A percentile compares a stretch with the other conserved stretches of the same genome.
Evolutionary conservation across 2,113 vertebrate species (phyloP).

Genomic region (Anser brachyrhynchus): DNA sequence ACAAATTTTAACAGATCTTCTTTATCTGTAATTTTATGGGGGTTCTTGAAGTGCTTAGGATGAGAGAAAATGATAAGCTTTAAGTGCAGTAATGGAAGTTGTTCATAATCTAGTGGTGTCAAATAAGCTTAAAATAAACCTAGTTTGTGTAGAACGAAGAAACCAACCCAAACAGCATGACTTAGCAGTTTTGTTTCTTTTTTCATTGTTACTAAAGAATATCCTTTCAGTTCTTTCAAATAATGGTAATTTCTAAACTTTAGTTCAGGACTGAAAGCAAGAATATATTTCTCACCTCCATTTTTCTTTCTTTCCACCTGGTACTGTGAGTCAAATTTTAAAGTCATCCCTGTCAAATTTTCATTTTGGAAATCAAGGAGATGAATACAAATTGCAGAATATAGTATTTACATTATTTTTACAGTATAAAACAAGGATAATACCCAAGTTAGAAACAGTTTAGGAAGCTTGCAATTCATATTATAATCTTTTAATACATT

Average conservation of each 20-base stretch:
- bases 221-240: not conserved
- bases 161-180: not conserved
- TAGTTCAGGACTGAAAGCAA: not conserved
- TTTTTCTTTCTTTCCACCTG: not conserved
- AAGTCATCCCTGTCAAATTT: not conserved
- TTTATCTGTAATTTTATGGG: not conserved
- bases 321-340: not conserved
- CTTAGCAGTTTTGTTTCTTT: not conserved
- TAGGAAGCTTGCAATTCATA: not conserved
- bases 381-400: not conserved
- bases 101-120: not conserved
- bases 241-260: not conserved
- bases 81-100: not conserved
- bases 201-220: not conserved
- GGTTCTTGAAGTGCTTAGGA: not conserved
- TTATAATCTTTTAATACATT: not conserved
- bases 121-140: not conserved
- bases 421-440: not conserved
- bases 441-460: not conserved
- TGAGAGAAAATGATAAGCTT: not conserved
- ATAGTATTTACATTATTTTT: not conserved
- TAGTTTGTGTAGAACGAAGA: not conserved
- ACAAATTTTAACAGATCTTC: not conserved
- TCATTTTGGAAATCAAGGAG: not conserved
- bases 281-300: accelerated